phyloP scores from a whole-genome alignment of 37 sponge, comb jelly and placozoan genomes.

The Haliclona indistincta region DNA sequence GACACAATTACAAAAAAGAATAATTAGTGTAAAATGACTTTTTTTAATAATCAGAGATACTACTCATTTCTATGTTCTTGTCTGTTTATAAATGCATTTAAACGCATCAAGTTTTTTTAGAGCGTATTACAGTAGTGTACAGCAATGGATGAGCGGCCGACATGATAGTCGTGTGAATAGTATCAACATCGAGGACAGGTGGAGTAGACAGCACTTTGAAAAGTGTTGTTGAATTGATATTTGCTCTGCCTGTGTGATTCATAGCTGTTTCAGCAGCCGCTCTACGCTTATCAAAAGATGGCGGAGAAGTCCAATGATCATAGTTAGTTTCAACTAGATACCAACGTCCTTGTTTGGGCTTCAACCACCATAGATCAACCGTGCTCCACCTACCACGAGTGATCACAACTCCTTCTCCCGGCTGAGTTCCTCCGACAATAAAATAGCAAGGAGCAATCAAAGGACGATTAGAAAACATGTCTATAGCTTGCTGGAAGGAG shows the following conservation, averaged over 20 bases:
- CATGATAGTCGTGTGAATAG: slow-evolving; percentile 81
- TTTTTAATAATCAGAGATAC: too few relatives aligned
- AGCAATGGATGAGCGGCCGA: slow-evolving; percentile 62
- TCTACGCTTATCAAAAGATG: slow-evolving; percentile 76
- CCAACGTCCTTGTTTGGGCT: slow-evolving; percentile 59
- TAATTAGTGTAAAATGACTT: too few relatives aligned
- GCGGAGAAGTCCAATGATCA: slow-evolving; percentile 90
- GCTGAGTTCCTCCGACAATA: slow-evolving; percentile 72
- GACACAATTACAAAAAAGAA: too few relatives aligned
- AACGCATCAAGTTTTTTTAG: too few relatives aligned
- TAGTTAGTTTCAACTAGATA: slow-evolving; percentile 93
- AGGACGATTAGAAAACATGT: slow-evolving; percentile 45
- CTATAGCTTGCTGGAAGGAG: slow-evolving; percentile 49
- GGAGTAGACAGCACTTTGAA: slow-evolving; percentile 74
- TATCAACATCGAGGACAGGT: slow-evolving; percentile 75
- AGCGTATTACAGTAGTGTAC: slow-evolving; percentile 57
- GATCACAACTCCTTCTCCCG: slow-evolving; percentile 85
- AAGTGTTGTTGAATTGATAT: slow-evolving; percentile 33
- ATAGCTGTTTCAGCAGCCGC: slow-evolving; percentile 76
- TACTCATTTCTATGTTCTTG: too few relatives aligned
- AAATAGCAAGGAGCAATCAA: slow-evolving; percentile 86
- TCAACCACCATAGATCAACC: slow-evolving; percentile 61
- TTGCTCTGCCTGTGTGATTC: slow-evolving; percentile 57
- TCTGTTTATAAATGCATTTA: too few relatives aligned
- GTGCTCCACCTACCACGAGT: slow-evolving; percentile 63